These are phyloP conservation scores for Nannoperca australis DNA, from an alignment of 2,797 vertebrate genomes.

Conservation along the genomic window DNA sequence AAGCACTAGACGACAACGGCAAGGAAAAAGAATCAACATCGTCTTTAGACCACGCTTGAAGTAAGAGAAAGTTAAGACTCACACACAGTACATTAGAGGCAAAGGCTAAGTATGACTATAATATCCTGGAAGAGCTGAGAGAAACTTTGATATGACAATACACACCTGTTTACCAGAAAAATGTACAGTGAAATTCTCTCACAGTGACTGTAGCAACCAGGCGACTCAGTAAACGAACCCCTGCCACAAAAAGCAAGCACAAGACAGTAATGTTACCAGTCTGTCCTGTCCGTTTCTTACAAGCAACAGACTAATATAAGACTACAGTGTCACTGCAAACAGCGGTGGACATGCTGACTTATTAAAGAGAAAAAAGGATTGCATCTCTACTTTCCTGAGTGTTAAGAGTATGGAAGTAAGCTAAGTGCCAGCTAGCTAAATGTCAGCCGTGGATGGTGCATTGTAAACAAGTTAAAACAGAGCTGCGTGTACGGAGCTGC, in stretches of 20 bases:
- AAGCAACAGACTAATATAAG: background rate
- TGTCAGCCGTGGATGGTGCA: background rate
- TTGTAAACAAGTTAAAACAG: background rate
- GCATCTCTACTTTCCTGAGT: background rate
- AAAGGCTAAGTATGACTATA: background rate
- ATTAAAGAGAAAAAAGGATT: background rate
- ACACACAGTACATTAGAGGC: background rate
- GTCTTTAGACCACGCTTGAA: background rate
- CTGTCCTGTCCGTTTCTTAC: no score
- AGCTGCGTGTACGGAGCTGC: background rate
- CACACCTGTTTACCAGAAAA: slow-evolving; percentile 24
- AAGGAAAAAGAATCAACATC: no score
- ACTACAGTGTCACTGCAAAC: background rate
- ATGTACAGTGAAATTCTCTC: background rate
- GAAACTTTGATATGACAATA: background rate
- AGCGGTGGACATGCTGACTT: background rate
- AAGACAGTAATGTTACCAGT: background rate
- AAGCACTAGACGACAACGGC: no score
- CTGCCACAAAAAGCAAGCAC: slow-evolving; percentile 10
- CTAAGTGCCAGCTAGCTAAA: background rate
- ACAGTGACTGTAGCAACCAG: background rate
- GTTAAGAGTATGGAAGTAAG: background rate
- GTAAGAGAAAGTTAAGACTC: background rate
- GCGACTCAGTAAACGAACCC: background rate
- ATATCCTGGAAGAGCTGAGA: no score